Evolutionary conservation across 2,113 vertebrate genomes (phyloP).

Genomic region (Neolamprologus sp.): DNA sequence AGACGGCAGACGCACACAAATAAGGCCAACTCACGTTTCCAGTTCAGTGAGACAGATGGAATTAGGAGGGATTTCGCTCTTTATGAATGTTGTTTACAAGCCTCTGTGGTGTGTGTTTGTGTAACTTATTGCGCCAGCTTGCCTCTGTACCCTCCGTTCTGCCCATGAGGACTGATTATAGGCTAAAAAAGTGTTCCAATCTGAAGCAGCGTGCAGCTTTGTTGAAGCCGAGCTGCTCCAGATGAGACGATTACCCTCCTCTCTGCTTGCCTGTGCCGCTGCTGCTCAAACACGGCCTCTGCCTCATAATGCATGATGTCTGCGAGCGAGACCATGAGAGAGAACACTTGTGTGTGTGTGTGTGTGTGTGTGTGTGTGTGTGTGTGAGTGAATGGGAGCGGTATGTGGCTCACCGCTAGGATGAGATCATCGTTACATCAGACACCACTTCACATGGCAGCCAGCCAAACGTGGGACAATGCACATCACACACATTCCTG

Average conservation of each 20-base stretch:
- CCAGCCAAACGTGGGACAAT: background rate
- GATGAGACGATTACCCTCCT: slow-evolving; percentile 22
- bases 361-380: background rate
- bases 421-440: slow-evolving; percentile 55
- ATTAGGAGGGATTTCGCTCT: background rate
- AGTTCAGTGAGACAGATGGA: background rate
- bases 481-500: slow-evolving; percentile 4
- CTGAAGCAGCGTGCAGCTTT: slow-evolving; percentile 19
- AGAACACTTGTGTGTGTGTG: background rate
- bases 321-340: background rate
- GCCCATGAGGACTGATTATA: background rate
- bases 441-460: slow-evolving; percentile 20
- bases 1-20: background rate
- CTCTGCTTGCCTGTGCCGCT: slow-evolving; percentile 10
- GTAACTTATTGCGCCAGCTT: background rate
- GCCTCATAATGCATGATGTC: background rate
- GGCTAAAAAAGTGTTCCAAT: background rate
- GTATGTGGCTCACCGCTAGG: slow-evolving; percentile 18
- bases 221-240: slow-evolving; percentile 2
- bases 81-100: background rate
- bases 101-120: background rate
- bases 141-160: background rate
- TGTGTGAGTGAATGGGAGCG: background rate
- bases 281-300: background rate
- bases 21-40: background rate